These are phyloP conservation scores for Sesamia nonagrioides DNA, from an alignment of 1,140 invertebrate species.

Conservation along the genomic window DNA sequence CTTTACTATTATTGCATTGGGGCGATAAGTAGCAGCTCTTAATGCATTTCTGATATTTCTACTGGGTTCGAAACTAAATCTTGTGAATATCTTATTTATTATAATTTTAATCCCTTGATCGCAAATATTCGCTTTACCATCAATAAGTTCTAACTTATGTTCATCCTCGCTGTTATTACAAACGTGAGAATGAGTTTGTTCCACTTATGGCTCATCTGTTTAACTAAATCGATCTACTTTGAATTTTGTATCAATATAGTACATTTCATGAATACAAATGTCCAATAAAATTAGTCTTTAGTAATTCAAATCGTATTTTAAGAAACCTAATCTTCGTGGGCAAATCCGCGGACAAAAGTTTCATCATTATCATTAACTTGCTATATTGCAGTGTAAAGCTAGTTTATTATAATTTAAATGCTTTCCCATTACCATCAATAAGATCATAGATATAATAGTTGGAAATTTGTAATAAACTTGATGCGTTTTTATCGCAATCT, in stretches of 20 bases:
- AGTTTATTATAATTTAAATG: conserved; percentile 22
- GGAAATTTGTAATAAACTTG: conserved; percentile 28
- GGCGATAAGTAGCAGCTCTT: conserved; percentile 16
- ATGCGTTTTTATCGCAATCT: conserved; percentile 28
- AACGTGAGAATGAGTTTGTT: conserved; percentile 19
- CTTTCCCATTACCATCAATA: conserved; percentile 18
- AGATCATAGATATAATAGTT: conserved; percentile 30
- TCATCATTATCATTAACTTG: conserved; percentile 16
- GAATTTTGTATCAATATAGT: neutral
- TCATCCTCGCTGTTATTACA: conserved; percentile 2
- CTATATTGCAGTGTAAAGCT: neutral
- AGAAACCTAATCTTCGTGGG: neutral
- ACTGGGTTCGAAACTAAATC: neutral
- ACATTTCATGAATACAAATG: neutral
- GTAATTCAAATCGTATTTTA: neutral
- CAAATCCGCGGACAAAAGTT: conserved; percentile 19
- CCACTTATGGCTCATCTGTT: conserved; percentile 5
- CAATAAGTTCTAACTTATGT: neutral
- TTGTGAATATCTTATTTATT: conserved; percentile 17
- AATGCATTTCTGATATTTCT: conserved; percentile 15
- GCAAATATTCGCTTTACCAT: conserved; percentile 22
- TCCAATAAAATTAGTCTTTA: neutral
- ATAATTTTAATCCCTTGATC: conserved; percentile 16
- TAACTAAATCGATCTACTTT: neutral
- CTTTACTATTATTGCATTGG: conserved; percentile 28